phyloP scores from a whole-genome alignment of 2,113 vertebrate species.

The Columbina picui region DNA sequence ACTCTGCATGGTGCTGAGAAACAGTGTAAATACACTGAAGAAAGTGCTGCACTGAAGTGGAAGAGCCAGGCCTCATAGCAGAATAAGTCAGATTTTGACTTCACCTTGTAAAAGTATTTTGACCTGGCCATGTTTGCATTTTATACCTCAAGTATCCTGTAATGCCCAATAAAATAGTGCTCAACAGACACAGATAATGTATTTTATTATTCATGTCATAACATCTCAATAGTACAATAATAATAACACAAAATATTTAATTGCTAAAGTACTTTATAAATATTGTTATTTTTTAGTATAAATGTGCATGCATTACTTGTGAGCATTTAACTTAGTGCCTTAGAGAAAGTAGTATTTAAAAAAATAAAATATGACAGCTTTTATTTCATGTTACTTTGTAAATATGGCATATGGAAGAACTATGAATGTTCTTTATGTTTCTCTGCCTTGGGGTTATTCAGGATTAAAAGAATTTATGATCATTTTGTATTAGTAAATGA shows the following conservation, averaged over 20 bases:
- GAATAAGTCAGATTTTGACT: background rate
- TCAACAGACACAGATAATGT: background rate
- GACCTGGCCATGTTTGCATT: background rate
- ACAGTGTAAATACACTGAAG: background rate
- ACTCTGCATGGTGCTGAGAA: background rate
- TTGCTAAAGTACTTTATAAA: background rate
- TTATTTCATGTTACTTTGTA: background rate
- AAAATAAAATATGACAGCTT: background rate
- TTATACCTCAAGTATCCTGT: background rate
- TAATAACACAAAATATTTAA: background rate
- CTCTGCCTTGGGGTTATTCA: background rate
- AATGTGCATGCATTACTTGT: background rate
- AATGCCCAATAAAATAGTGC: background rate
- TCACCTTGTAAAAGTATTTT: background rate
- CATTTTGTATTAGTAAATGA: background rate
- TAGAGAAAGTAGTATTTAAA: background rate
- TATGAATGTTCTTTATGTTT: background rate
- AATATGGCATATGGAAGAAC: background rate
- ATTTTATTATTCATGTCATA: background rate
- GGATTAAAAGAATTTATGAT: background rate
- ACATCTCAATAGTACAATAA: background rate
- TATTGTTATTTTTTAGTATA: background rate
- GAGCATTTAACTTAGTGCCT: background rate
- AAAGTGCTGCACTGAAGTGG: background rate
- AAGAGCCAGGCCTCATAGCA: background rate